Conservation (phyloP, 1,140 invertebrate species). For the Epicauta chinensis region DNA sequence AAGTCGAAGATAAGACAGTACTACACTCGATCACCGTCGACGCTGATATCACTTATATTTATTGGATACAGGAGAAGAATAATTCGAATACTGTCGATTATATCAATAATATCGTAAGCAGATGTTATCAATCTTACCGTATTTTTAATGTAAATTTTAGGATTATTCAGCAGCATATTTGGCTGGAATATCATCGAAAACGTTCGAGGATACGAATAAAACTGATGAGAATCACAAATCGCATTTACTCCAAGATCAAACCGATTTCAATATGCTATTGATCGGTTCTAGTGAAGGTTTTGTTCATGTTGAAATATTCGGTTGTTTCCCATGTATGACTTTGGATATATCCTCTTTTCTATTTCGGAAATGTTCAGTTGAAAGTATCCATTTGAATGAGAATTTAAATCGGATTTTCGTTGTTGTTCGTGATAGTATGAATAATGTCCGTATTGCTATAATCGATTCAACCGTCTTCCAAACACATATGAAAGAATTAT, state of each 20-base stretch:
- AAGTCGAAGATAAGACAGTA: conserved; percentile 83
- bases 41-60: conserved; percentile 52
- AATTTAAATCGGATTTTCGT: conserved; percentile 55
- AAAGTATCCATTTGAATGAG: conserved; percentile 54
- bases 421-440: conserved; percentile 47
- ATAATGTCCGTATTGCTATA: conserved; percentile 49
- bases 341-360: conserved; percentile 57
- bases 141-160: conserved; percentile 38
- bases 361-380: conserved; percentile 51
- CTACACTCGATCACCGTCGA: conserved; percentile 61
- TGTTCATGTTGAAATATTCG: conserved; percentile 74
- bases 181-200: conserved; percentile 43
- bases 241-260: conserved; percentile 58
- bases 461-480: conserved; percentile 63
- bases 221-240: conserved; percentile 58
- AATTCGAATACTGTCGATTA: conserved; percentile 8
- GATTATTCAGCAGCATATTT: conserved; percentile 50
- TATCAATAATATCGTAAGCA: conserved; percentile 34
- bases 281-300: conserved; percentile 68
- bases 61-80: conserved; percentile 47
- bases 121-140: background rate
- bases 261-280: conserved; percentile 68
- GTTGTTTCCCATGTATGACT: conserved; percentile 70
- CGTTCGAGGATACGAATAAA: conserved; percentile 42
- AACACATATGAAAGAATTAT: conserved; percentile 60